Conservation (phyloP, 23 tunicate species). For the Ascidia mentula region DNA sequence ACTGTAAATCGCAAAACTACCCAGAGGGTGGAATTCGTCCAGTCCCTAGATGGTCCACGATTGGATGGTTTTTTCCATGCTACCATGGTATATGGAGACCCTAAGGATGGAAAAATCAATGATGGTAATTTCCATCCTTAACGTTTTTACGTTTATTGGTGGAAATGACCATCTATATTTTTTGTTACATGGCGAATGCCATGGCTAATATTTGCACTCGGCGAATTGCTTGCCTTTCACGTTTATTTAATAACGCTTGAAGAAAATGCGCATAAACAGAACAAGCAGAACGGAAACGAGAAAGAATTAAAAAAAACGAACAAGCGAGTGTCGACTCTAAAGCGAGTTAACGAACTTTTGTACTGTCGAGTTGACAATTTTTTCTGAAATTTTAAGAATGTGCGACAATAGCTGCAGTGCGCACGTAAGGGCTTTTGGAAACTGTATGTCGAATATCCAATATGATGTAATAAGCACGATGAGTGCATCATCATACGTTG, state of each 20-base stretch:
- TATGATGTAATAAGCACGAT: not conserved
- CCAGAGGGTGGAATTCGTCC: conserved; percentile 12
- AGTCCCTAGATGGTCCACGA: not conserved
- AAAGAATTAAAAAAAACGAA: not conserved
- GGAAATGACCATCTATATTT: not conserved
- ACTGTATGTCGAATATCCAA: conserved; percentile 12
- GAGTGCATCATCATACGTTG: not conserved
- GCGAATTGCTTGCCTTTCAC: not conserved
- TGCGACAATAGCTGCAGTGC: not conserved
- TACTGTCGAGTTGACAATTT: not conserved
- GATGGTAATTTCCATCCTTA: conserved; percentile 18
- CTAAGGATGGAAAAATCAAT: not conserved
- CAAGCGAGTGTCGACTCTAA: not conserved
- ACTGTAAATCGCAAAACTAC: conserved; percentile 9
- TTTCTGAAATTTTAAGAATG: conserved; percentile 5
- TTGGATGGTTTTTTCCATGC: conserved; percentile 5
- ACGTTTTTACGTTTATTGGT: conserved; percentile 6
- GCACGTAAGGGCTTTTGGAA: conserved; percentile 13
- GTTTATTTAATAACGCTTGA: not conserved
- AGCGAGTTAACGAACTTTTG: conserved; percentile 13
- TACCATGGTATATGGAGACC: not conserved
- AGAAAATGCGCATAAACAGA: not conserved
- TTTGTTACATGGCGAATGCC: not conserved
- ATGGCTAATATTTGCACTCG: not conserved
- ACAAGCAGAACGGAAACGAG: not conserved